A percentile compares a stretch with the other conserved stretches of the same genome.
These are phyloP conservation scores for Salpingus planirostris DNA, from an alignment of 2,888 invertebrate species.

Conservation along the genomic window DNA sequence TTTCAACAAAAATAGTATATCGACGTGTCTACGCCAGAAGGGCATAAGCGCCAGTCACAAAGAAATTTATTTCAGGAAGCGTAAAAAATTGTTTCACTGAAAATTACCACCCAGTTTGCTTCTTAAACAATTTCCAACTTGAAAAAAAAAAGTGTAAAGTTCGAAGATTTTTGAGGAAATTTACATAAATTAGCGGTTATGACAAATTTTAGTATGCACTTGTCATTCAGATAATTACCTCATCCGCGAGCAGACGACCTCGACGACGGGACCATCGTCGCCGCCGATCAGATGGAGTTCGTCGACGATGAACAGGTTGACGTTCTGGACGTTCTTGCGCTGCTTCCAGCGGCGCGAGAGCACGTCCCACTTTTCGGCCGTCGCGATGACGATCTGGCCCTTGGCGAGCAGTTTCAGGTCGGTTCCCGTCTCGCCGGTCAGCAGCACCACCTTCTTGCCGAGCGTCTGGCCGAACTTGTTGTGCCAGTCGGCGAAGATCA, in stretches of 20 bases:
- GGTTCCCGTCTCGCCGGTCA: conserved; percentile 96
- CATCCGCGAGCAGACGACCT: conserved; percentile 85
- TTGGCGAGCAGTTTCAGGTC: conserved; percentile 89
- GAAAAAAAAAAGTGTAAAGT: too few relatives aligned
- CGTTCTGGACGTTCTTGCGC: conserved; percentile 94
- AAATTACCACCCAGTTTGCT: too few relatives aligned
- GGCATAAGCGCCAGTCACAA: too few relatives aligned
- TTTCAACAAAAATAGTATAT: too few relatives aligned
- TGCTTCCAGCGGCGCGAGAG: conserved; percentile 98
- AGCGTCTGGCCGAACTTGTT: conserved; percentile 74
- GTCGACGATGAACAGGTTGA: conserved; percentile 93
- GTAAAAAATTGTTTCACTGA: too few relatives aligned
- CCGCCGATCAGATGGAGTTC: conserved; percentile 88
- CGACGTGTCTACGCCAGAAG: too few relatives aligned
- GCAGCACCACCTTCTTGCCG: conserved; percentile 77
- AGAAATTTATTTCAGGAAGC: too few relatives aligned
- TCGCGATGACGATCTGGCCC: conserved; percentile 93
- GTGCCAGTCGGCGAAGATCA: conserved; percentile 86
- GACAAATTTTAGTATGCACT: too few relatives aligned
- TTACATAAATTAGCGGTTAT: too few relatives aligned
- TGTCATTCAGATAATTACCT: too few relatives aligned
- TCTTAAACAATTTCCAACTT: too few relatives aligned
- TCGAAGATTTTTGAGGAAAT: too few relatives aligned
- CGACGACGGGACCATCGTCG: conserved; percentile 87
- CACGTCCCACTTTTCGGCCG: conserved; percentile 98